A percentile compares a stretch with the other conserved stretches of the same genome.
phyloP scores from a whole-genome alignment of 2,797 vertebrate species.

The Pelobates cultripes region DNA sequence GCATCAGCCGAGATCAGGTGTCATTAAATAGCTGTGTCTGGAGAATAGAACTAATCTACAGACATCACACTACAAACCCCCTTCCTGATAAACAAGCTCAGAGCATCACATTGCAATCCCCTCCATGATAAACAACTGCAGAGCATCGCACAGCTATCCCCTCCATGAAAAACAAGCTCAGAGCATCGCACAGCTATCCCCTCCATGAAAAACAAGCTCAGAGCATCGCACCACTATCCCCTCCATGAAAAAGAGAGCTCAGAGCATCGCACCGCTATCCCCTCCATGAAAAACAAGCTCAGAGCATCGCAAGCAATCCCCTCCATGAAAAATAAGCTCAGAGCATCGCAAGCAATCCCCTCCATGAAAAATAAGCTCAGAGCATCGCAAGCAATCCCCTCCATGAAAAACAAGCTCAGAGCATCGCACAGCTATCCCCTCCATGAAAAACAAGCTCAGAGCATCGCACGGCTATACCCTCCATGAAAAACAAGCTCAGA shows the following conservation, averaged over 20 bases:
- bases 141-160: background rate
- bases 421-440: background rate
- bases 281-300: background rate
- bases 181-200: background rate
- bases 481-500: background rate
- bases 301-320: background rate
- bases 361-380: background rate
- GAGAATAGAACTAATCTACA: slow-evolving; percentile 32
- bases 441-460: background rate
- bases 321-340: background rate
- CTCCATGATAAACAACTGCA: background rate
- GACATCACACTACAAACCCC: slow-evolving; percentile 12
- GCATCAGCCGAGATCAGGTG: slow-evolving; percentile 55
- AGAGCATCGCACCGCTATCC: background rate
- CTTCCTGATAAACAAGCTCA: slow-evolving; percentile 5
- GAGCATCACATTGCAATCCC: background rate
- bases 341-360: slow-evolving; percentile 9
- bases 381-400: background rate
- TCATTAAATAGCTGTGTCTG: slow-evolving; percentile 46
- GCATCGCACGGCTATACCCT: background rate
- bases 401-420: background rate
- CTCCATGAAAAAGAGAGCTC: background rate
- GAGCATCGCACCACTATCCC: slow-evolving; percentile 10
- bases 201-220: background rate
- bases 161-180: background rate